A percentile compares a stretch with the other conserved stretches of the same genome.
phyloP scores from a whole-genome alignment of 2,797 vertebrate genomes.

The Mormyrops boulengeri region DNA sequence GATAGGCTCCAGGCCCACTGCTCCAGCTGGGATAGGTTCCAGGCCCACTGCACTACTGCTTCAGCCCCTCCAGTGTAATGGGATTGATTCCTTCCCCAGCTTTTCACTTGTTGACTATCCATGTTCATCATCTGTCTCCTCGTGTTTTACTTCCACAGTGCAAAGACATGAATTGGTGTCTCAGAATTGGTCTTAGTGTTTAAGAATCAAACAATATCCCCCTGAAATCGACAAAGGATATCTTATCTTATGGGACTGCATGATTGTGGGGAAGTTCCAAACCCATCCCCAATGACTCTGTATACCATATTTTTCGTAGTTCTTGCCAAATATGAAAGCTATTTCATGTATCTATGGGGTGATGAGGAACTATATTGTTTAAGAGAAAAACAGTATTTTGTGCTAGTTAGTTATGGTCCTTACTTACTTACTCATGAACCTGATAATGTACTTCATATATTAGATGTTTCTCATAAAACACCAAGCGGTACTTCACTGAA shows the following conservation, averaged over 20 bases:
- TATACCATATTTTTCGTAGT: not conserved
- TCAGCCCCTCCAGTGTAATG: not conserved
- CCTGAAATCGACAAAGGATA: not conserved
- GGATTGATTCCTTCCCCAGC: not conserved
- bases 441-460: not conserved
- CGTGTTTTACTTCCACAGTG: not conserved
- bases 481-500: not conserved
- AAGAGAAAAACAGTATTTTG: not conserved
- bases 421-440: not conserved
- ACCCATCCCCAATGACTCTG: not conserved
- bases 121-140: not conserved
- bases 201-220: not conserved
- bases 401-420: not conserved
- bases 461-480: not conserved
- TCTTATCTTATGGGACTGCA: not conserved
- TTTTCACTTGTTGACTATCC: not conserved
- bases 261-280: not conserved
- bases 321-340: not conserved
- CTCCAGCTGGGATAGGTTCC: not conserved
- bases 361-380: not conserved
- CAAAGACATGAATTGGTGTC: not conserved
- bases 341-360: not conserved
- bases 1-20: not conserved
- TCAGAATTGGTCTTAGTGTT: not conserved
- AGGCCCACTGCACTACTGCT: not conserved